Conservation (phyloP, 2,888 invertebrate species). For the Cancer borealis region DNA sequence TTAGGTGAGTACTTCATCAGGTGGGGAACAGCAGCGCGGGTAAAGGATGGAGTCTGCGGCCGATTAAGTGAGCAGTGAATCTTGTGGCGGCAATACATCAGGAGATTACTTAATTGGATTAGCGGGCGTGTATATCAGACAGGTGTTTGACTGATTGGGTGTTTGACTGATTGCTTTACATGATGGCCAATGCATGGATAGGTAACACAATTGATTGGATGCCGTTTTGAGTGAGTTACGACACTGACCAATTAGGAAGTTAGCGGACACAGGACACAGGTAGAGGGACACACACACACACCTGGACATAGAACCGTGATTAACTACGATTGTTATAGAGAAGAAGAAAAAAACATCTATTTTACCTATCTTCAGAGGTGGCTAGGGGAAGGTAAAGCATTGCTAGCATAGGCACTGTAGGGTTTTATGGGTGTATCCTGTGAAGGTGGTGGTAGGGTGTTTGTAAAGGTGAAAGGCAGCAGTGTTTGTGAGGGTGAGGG, state of each 20-base stretch:
- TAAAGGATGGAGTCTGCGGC: background rate
- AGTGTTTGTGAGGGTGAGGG: background rate
- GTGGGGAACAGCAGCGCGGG: background rate
- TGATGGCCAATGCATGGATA: background rate
- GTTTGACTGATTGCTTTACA: background rate
- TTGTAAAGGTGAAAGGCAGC: conserved; percentile 3
- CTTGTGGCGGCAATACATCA: background rate
- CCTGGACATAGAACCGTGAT: background rate
- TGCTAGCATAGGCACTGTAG: background rate
- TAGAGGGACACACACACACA: background rate
- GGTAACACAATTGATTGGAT: background rate
- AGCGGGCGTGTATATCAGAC: background rate
- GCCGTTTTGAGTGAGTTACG: background rate
- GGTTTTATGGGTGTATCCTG: background rate
- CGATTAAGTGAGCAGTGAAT: background rate
- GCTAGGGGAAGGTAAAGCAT: background rate
- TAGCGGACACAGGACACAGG: background rate
- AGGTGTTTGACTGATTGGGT: background rate
- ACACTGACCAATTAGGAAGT: background rate
- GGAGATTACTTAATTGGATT: background rate
- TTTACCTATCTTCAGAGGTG: background rate
- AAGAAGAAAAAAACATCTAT: background rate
- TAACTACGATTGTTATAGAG: background rate
- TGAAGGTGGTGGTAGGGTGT: background rate
- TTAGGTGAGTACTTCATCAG: background rate